Base-by-base conservation (phyloP, 1,140 invertebrate genomes). In the Magallana gigas region DNA sequence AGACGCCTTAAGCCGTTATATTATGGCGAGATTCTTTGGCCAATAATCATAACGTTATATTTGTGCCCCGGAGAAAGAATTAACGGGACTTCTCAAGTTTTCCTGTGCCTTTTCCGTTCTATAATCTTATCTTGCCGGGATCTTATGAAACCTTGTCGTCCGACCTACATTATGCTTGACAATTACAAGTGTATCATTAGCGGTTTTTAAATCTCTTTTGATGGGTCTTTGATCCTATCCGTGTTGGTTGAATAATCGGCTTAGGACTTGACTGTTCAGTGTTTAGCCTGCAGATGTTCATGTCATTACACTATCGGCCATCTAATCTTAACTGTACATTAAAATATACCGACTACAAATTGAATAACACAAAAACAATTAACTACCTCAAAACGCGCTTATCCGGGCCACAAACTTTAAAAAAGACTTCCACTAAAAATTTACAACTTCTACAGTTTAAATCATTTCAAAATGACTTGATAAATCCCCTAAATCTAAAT, bases 81-180 rank as follows among this genome's bases (percentile, higher is more conserved):
- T 29, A 29, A 76, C 68, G 29, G 68, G 14, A 18, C 23, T 76
- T 18, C 23, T 76, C 23, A 29, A 23, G 23, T 62, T 76, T 76
- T 76, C 68, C 68, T 76, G 68, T 76, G 68, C 36, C 36, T 76
- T 76, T 76, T 76, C 68, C 68, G 68, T 76, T 76, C 68, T 76
- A 76, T 76, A 76, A 76, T 76, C 68, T 76, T 76, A 76, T 76
- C 68, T 76, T 76, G 68, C 68, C 68, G 18, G 68, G 68, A 76
- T 76, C 68, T 76, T 29, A 11, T 76, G 29, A 76, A 76, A 29
- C 23, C 68, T 36, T 76, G 68, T 76, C 68, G 68, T 76, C 68
- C 68, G 68, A 76, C 68, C 68, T 48, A 76, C 68, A 76, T 76
- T 29, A 76, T 29, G 23, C 68, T 76, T 76, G 9, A 76, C 68